Base-by-base conservation (phyloP, 2,113 vertebrate genomes). In the Halcyon malimbica region DNA sequence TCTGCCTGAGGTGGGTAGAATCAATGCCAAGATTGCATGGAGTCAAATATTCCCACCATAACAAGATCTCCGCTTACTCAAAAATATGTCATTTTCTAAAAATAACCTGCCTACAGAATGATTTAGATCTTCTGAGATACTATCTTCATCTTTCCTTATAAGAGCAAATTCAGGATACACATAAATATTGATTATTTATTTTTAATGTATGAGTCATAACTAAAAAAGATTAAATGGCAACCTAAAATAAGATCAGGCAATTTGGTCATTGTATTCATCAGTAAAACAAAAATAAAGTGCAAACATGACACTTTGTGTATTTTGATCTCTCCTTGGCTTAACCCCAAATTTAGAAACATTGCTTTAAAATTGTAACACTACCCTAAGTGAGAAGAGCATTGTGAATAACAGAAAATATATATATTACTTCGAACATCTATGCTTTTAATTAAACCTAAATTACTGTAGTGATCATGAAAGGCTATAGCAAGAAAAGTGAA, bases 181-280 rank as follows among this genome's bases (percentile, higher is more conserved):
- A 73, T 84, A 95, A 96, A 96, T 92, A 97, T 92, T 95, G 94
- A 93, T 90, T 0, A 11, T 62, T 65, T 95, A 87, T 92, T 96
- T 97, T 94, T 78, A 92, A 84, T 87, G 16, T 64, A 87, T 96
- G 92, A 94, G 83, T 93, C 95, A 93, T 76, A 90, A 60, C 65
- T 84, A 60, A 71, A 92, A 92, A 89, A 82, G 48, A 84, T 67
- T 83, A 90, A 89, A 87, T 89, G 44, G 44, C 65, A 93, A 53
- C 35, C 69, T 89, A 86, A 83, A 83, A 53, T 31, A 83, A 90
- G 46, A 57, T 56, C 69, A 80, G 42, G 67, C 16, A 48, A 11
- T 78, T 82, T 83, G 16, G 60, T 71, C 56, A 71, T 67, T 93
- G 56, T 71, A 53, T 67, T 87, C 19, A 64, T 60, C 73, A 84